A percentile compares a stretch with the other conserved stretches of the same genome.
These are phyloP conservation scores for Marcusenius ussheri DNA, from an alignment of 2,113 vertebrate species.

Conservation along the genomic window DNA sequence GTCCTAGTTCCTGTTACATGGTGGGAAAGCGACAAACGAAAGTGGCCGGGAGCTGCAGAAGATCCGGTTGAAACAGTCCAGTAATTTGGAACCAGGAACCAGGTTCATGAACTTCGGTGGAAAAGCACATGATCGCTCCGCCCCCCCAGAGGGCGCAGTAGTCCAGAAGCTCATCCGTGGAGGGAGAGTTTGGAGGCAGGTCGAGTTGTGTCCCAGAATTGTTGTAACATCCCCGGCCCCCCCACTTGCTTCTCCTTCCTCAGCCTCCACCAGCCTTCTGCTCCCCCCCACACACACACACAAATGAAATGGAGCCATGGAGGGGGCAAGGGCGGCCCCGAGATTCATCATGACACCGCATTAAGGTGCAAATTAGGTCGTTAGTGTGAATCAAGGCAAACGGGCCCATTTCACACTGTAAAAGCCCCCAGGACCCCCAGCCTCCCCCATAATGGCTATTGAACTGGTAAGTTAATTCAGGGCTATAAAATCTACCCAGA, in stretches of 20 bases:
- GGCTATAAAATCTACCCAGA: slow-evolving; percentile 19
- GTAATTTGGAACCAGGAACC: background rate
- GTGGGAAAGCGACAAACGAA: background rate
- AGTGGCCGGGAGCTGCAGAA: background rate
- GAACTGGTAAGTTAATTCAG: slow-evolving; percentile 25
- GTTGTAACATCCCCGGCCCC: background rate
- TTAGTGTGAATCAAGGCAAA: slow-evolving; percentile 1
- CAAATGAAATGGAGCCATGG: background rate
- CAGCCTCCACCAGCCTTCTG: background rate
- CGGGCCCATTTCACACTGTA: background rate
- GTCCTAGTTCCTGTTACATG: background rate
- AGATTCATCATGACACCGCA: background rate
- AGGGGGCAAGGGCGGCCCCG: background rate
- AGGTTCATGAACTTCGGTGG: background rate
- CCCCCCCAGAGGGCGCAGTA: background rate
- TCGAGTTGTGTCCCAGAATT: background rate
- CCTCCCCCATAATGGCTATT: slow-evolving; percentile 24
- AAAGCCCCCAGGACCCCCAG: background rate
- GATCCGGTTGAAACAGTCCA: background rate
- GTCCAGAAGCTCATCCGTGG: background rate
- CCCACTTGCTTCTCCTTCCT: background rate
- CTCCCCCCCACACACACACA: too few species aligned
- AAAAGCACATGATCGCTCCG: background rate
- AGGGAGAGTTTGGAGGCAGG: background rate
- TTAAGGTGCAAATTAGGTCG: background rate